Base-by-base conservation (phyloP, 2,113 vertebrate genomes). In the Oxyruncus cristatus region DNA sequence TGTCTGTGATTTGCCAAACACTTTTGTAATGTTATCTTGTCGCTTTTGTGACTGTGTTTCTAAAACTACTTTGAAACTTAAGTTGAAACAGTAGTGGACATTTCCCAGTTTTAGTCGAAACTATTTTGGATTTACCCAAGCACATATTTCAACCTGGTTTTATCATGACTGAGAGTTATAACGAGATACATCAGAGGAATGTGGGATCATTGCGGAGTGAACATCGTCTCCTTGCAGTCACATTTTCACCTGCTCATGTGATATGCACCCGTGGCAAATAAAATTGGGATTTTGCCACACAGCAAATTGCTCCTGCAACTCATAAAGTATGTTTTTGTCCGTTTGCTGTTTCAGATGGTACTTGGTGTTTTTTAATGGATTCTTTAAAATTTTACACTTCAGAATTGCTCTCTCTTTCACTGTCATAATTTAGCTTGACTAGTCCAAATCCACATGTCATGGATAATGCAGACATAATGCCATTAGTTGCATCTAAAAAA, bases 401-500 rank as follows among this genome's bases (percentile, higher is more conserved):
- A 92, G 65, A 96, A 89, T 26, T 62, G 13, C 44, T 68, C 44
- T 94, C 61, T 44, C 61, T 93, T 97, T 93, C 28, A 41, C 24
- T 61, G 12, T 56, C 55, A 62, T 85, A 74, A 84, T 63, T 93
- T 88, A 88, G n/a, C 30, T 78, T 75, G 65, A 73, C 66, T 74
- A 58, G 15, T 83, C 35, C 41, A 89, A 91, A 89, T 85, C 37
- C 83, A n/a, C 1, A 2, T 47, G 46, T 71, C 16, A 22, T 17
- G 33, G 63, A 23, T 91, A 79, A 92, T 67, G n/a, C 58, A 72
- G 52, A 93, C 49, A 74, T 88, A 92, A 93, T 95, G 33, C 67
- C 56, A 74, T 94, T 81, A 95, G 76, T 87, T 82, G 72, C 67
- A 73, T 81, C 41, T 95, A 76, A 55, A 56, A 71, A 89, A 97